A percentile compares a stretch with the other conserved stretches of the same genome.
Evolutionary conservation across 2,797 vertebrate genomes (phyloP).

Genomic region (Scleropages formosus): DNA sequence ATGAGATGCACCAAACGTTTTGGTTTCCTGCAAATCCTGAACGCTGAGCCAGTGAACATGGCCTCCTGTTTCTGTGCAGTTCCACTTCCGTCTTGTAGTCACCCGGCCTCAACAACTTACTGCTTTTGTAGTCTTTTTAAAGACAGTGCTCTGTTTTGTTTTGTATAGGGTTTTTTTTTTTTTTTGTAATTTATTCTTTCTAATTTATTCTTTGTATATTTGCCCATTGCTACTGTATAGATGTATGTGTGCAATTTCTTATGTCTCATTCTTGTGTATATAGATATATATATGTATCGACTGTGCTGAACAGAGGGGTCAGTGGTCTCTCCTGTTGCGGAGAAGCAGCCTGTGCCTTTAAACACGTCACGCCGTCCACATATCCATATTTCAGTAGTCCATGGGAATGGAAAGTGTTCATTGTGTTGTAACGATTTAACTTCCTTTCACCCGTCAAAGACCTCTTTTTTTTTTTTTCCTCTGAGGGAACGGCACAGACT

Average conservation of each 20-base stretch:
- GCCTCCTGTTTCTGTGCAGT: conserved; percentile 52
- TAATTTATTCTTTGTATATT: conserved; percentile 72
- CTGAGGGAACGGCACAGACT: background rate
- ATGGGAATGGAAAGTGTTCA: too few species aligned
- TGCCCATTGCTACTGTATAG: conserved; percentile 74
- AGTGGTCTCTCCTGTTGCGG: conserved; percentile 36
- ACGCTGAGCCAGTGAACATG: conserved; percentile 76
- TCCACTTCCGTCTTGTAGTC: conserved; percentile 39
- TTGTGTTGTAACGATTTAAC: too few species aligned
- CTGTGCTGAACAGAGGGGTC: conserved; percentile 46
- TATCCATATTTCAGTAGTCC: background rate
- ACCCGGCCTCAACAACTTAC: conserved; percentile 39
- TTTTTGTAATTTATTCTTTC: conserved; percentile 72
- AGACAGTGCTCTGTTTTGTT: conserved; percentile 47
- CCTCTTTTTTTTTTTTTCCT: too few species aligned
- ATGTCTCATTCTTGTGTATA: conserved; percentile 47
- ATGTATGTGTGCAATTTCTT: conserved; percentile 69
- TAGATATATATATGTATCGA: too few species aligned
- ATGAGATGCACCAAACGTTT: conserved; percentile 66
- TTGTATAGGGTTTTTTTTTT: conserved; percentile 54
- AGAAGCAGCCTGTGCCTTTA: background rate
- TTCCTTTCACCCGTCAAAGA: too few species aligned
- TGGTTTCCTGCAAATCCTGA: conserved; percentile 77
- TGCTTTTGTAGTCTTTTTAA: conserved; percentile 52
- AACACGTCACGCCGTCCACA: background rate